Evolutionary conservation across 2,888 invertebrate species (phyloP), one percentile per base, ranked within the genome.

Genomic region (Arctia plantaginis): DNA sequence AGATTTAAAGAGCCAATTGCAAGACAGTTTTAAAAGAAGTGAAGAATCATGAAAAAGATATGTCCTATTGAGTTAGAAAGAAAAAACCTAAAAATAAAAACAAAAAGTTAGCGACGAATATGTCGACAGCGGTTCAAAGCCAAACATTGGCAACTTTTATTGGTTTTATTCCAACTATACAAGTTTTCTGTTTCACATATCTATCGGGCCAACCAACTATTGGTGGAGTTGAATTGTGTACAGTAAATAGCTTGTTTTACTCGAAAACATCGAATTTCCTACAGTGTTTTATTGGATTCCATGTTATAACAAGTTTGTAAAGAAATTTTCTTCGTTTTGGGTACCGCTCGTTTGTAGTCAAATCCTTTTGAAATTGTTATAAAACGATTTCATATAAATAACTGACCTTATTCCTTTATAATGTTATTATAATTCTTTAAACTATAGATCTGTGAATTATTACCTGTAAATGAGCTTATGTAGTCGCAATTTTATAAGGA

Each of bases 161-260:
- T 94, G 91, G 85, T 88, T 93, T 90, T 90, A 91, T 90, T 89
- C 88, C 79, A 86, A 89, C 90, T 89, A 92, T 88, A 88, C 78
- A 92, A 93, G 87, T 93, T 93, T 93, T 89, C 88, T 90, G 88
- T 91, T 91, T 88, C 90, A 88, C 88, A 90, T 90, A 92, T 93
- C 91, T 91, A 90, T 91, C 86, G 92, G 88, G 87, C 86, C 87
- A 86, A 89, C 86, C 86, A 85, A 88, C 89, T 88, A 91, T 91
- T 89, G 92, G 86, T 86, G 82, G 88, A 91, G 88, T 91, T 90
- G 90, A 90, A 91, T 92, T 91, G 92, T 92, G 86, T 89, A 88
- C 89, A 88, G 91, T 92, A 92, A 93, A 93, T 92, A 92, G 90
- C 90, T 92, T 91, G 89, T 93, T 92, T 90, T 87, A 91, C 87